Conservation (phyloP, 92 coral and sea anemone genomes). For the Blastomussa wellsi region DNA sequence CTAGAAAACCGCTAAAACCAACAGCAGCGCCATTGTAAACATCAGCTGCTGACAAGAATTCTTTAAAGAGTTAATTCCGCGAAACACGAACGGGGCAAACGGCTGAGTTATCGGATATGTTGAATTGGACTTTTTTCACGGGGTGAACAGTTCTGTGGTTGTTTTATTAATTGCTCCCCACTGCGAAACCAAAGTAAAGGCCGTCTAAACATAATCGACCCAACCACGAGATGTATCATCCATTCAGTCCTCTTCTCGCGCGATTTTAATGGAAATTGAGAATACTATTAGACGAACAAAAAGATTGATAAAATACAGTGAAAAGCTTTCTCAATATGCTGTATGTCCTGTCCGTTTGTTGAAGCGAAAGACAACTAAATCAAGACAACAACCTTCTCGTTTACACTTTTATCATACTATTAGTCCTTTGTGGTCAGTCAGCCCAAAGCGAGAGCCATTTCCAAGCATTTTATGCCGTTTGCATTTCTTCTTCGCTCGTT, state of each 20-base stretch:
- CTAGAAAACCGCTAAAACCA: constrained; percentile 14
- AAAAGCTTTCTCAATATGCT: not conserved
- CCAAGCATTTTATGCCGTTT: not conserved
- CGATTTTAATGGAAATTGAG: constrained; percentile 1
- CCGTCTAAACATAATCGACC: constrained; percentile 29
- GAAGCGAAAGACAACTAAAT: not conserved
- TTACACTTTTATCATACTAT: constrained; percentile 17
- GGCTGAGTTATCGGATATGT: constrained; percentile 6
- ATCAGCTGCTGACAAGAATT: not conserved
- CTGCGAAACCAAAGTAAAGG: constrained; percentile 45
- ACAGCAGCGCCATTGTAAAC: constrained; percentile 23
- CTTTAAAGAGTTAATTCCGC: not conserved
- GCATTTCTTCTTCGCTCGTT: not conserved
- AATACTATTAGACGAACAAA: not conserved
- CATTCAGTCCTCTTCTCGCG: not conserved
- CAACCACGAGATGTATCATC: not conserved
- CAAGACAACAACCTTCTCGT: constrained; percentile 26
- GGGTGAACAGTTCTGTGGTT: constrained; percentile 41
- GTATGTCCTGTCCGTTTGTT: no score
- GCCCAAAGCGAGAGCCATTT: constrained; percentile 24
- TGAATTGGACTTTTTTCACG: constrained; percentile 15
- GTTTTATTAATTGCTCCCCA: constrained; percentile 68
- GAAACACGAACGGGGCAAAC: not conserved
- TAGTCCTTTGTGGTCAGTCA: constrained; percentile 28
- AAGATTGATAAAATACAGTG: not conserved